A percentile compares a stretch with the other conserved stretches of the same genome.
Conservation (phyloP, 64 coral and sea anemone genomes). For the Actinia tenebrosa region DNA sequence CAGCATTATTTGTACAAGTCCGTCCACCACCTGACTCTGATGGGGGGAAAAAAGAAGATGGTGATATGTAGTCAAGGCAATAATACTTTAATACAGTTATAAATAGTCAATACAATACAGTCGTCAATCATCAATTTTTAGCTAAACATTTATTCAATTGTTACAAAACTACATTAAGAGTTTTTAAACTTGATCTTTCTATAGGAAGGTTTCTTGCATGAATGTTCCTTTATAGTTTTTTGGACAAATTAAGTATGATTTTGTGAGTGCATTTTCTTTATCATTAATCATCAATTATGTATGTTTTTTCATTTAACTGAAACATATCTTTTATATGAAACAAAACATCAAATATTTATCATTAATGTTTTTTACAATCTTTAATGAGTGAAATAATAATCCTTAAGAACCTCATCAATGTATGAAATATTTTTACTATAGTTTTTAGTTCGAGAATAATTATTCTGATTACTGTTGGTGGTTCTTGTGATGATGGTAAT, state of each 20-base stretch:
- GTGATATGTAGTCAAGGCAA: not conserved
- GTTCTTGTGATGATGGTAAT: too few species aligned
- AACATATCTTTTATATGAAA: not conserved
- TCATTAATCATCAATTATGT: not conserved
- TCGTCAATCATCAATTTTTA: not conserved
- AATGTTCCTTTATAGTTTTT: not conserved
- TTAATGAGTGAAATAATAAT: not conserved
- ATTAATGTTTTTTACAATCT: too few species aligned
- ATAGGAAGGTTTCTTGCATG: too few species aligned
- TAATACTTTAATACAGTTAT: not conserved
- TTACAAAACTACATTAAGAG: too few species aligned
- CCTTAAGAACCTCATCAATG: too few species aligned
- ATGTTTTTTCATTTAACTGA: not conserved
- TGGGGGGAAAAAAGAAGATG: not conserved
- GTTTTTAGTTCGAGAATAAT: too few species aligned
- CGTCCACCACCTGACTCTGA: not conserved
- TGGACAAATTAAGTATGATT: not conserved
- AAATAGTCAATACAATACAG: not conserved
- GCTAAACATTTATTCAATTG: not conserved
- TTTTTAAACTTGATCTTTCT: too few species aligned
- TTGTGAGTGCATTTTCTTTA: not conserved
- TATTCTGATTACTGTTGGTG: too few species aligned
- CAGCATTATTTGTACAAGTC: conserved; percentile 60
- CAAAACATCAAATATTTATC: too few species aligned
- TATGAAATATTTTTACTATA: too few species aligned